Conservation (phyloP, 2,113 vertebrate species). For the Euleptes europaea region DNA sequence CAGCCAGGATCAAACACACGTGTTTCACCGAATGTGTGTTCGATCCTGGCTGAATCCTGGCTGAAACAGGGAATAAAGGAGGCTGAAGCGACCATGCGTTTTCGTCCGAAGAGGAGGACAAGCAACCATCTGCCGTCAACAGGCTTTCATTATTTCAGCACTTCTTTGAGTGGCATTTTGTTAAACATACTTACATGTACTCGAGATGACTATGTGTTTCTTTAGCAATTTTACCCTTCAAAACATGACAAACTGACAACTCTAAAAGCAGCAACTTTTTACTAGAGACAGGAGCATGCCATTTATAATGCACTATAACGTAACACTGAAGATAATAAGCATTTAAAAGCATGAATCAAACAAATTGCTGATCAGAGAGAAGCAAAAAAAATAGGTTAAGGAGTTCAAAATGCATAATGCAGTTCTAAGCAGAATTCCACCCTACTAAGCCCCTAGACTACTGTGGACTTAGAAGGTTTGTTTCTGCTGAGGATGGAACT, state of each 20-base stretch:
- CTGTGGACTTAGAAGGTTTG: background rate
- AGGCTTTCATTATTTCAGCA: conserved; percentile 21
- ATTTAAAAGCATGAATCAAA: background rate
- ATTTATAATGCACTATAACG: conserved; percentile 5
- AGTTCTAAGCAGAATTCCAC: too few relatives aligned
- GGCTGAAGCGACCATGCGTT: too few relatives aligned
- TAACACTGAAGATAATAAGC: background rate
- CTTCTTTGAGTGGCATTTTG: background rate
- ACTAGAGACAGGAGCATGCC: background rate
- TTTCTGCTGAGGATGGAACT: background rate
- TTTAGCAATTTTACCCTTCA: background rate
- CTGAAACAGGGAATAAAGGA: too few relatives aligned
- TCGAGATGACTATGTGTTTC: background rate
- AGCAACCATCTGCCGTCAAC: conserved; percentile 54
- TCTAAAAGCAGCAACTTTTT: background rate
- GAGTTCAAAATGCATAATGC: background rate
- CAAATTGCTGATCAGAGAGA: background rate
- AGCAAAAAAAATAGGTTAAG: background rate
- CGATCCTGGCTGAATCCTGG: too few relatives aligned
- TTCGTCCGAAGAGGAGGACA: conserved; percentile 30
- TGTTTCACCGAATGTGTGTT: too few relatives aligned
- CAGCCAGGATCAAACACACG: too few relatives aligned
- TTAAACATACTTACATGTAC: background rate
- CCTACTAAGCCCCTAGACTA: too few relatives aligned
- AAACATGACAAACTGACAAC: background rate